phyloP scores from a whole-genome alignment of 2,797 vertebrate species.

The Gymnopithys bicolor region DNA sequence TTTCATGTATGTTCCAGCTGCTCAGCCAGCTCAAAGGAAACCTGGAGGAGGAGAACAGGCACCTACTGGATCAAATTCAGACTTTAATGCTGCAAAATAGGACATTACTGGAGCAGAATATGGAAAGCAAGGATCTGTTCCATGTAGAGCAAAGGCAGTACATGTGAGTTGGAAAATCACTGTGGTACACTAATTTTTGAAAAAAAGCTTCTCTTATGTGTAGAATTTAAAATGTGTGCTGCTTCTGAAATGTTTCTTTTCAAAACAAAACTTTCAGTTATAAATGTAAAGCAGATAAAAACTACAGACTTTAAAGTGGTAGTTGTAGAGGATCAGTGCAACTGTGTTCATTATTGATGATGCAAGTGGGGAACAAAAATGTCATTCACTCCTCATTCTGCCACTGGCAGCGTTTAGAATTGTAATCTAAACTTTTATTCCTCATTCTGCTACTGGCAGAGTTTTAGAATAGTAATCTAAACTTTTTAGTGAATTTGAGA shows the following conservation, averaged over 20 bases:
- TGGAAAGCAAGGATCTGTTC: constrained; percentile 99
- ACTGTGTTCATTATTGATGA: neutral
- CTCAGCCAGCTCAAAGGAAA: constrained; percentile 98
- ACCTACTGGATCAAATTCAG: constrained; percentile 96
- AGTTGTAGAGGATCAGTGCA: neutral
- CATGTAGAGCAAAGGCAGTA: constrained; percentile 97
- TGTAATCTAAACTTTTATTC: neutral
- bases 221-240: neutral
- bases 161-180: constrained; percentile 84
- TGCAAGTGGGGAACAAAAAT: neutral
- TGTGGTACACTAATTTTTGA: neutral
- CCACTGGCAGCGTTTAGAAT: neutral
- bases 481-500: neutral
- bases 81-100: constrained; percentile 97
- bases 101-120: constrained; percentile 93
- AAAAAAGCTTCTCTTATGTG: neutral
- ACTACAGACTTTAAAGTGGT: neutral
- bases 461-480: neutral
- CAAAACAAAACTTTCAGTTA: neutral
- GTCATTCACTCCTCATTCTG: neutral
- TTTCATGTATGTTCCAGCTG: constrained; percentile 81
- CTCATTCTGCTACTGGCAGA: neutral
- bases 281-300: neutral
- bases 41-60: constrained; percentile 97
- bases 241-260: neutral